Evolutionary conservation across 2,888 invertebrate species (phyloP).

Genomic region (Scaptomyza caliginosa): DNA sequence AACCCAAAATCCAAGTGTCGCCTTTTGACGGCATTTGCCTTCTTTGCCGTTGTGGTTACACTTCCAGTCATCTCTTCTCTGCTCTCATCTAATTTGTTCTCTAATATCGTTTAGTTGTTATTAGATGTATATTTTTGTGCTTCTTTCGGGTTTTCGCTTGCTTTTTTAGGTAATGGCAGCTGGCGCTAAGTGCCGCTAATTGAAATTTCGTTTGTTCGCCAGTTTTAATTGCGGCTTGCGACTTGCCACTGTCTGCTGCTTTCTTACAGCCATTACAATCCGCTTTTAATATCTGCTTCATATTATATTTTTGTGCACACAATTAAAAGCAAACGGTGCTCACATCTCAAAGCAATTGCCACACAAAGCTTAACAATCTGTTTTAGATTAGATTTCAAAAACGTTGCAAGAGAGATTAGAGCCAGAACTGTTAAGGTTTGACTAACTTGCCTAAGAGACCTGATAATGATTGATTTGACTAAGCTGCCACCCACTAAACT

Average conservation of each 20-base stretch:
- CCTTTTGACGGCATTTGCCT: conserved; percentile 37
- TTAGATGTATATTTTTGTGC: conserved; percentile 55
- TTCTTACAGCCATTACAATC: conserved; percentile 24
- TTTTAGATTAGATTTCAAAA: conserved; percentile 6
- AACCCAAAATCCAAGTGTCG: conserved; percentile 34
- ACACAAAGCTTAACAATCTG: not conserved
- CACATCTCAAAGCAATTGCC: conserved; percentile 13
- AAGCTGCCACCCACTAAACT: not conserved
- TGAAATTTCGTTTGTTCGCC: conserved; percentile 75
- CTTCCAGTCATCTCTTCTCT: conserved; percentile 30
- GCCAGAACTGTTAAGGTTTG: too few relatives aligned
- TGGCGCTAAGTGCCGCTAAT: conserved; percentile 78
- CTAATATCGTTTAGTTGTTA: conserved; percentile 75
- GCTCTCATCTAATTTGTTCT: conserved; percentile 55
- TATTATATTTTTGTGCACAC: conserved; percentile 48
- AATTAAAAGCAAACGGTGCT: conserved; percentile 68
- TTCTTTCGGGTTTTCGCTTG: conserved; percentile 11
- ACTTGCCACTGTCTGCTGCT: conserved; percentile 39
- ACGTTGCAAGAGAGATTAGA: not conserved
- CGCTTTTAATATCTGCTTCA: conserved; percentile 45
- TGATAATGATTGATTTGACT: not conserved
- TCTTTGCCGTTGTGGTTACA: conserved; percentile 24
- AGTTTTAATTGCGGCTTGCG: conserved; percentile 61
- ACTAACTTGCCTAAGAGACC: too few relatives aligned
- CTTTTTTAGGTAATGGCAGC: conserved; percentile 64